Percentiles rank a stretch among this genome's conserved stretches.
These are phyloP conservation scores for Buathra laborator DNA, from an alignment of 2,888 invertebrate genomes.

Conservation along the genomic window DNA sequence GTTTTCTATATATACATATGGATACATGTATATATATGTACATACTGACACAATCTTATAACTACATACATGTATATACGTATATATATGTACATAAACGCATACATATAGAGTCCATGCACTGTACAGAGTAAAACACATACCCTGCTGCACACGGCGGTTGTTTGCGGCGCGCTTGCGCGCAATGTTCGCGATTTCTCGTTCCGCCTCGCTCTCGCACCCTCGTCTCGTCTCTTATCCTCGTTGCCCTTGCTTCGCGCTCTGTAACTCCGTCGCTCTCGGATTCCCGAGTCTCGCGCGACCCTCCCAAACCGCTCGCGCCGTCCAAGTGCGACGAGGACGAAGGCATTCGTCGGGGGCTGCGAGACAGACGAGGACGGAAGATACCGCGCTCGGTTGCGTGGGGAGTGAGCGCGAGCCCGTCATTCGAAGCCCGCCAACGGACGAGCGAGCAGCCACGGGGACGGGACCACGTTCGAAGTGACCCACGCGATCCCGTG, in stretches of 20 bases:
- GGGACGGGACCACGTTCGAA: constrained; percentile 78
- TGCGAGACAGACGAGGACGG: constrained; percentile 54
- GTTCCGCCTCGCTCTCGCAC: constrained; percentile 47
- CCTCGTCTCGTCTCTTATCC: neutral
- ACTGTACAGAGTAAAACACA: constrained; percentile 18
- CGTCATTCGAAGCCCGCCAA: constrained; percentile 85
- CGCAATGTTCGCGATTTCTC: constrained; percentile 54
- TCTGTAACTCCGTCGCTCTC: constrained; percentile 8
- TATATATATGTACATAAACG: constrained; percentile 5
- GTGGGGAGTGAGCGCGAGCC: constrained; percentile 80
- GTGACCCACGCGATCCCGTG: constrained; percentile 67
- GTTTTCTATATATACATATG: constrained; percentile 2
- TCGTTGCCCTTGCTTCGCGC: neutral
- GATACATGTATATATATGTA: constrained; percentile 10
- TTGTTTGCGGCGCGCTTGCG: constrained; percentile 67
- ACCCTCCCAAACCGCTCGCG: constrained; percentile 20
- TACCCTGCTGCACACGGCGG: constrained; percentile 50
- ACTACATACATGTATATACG: constrained; percentile 8
- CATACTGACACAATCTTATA: neutral
- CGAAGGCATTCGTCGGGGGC: constrained; percentile 64
- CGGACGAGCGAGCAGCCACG: constrained; percentile 84
- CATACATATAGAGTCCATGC: neutral
- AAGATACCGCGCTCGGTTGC: constrained; percentile 65
- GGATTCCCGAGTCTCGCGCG: constrained; percentile 25
- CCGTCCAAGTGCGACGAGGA: constrained; percentile 55